Evolutionary conservation across 1,140 invertebrate genomes (phyloP), one percentile per base, ranked within the genome.

Genomic region (Onthophagus taurus): DNA sequence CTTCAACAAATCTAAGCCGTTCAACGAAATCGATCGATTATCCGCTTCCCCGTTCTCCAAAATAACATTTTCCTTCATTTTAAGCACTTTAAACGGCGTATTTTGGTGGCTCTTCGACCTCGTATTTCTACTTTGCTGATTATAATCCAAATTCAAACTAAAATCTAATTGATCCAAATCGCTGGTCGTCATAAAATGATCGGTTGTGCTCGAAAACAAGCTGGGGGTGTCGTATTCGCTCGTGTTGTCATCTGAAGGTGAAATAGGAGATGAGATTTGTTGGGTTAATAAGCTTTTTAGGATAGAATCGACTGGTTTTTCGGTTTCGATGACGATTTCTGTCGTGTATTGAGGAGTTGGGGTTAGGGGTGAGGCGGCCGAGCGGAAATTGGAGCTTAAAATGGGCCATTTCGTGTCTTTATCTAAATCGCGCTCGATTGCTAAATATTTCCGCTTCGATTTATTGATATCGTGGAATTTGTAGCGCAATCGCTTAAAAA

Each of bases 331-430:
- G 29, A 62, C 63, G 43, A 71, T 66, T 52, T 71, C 68, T 8
- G 66, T 68, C 13, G 60, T 57, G 21, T 65, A 60, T 47, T 63
- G 63, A 18, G 69, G 58, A 12, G 44, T 21, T 14, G 54, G 49
- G 16, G 34, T 58, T 13, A 51, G 34, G 5, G 60, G 60, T 29
- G 63, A 60, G 11, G 64, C 64, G 9, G 54, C 53, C 13, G 56
- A 55, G 34, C 51, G 59, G 43, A 58, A 65, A 31, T 64, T 55
- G 5, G 65, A 60, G 4, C 63, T 65, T 33, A 72, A 54, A 17
- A 71, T 68, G 6, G 80, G 80, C 80, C 80, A 83, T 38, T 72
- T 72, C 0, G 56, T 52, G 50, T 74, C 72, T 9, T 59, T 52
- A n/a, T 67, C 58, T 42, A 82, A 56, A 29, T 76, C 69, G 8